Evolutionary conservation across 1,140 invertebrate genomes (phyloP).

Genomic region (Lepidurus arcticus): DNA sequence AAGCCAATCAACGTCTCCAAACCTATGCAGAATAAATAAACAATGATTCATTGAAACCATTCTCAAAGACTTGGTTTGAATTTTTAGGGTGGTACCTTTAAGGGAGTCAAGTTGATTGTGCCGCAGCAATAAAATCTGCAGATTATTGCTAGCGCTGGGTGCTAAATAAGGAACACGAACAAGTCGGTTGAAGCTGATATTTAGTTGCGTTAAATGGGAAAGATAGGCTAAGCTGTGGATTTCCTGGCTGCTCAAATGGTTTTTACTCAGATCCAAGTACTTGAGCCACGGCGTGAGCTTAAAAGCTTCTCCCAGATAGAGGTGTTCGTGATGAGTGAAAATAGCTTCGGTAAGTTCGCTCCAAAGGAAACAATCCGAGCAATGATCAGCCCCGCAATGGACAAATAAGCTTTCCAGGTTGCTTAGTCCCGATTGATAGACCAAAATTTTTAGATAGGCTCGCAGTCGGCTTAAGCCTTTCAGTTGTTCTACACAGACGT

Average conservation of each 20-base stretch:
- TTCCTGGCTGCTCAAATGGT: background rate
- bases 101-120: conserved; percentile 3
- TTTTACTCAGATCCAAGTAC: background rate
- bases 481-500: background rate
- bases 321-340: background rate
- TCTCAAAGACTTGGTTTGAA: background rate
- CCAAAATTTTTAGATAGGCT: background rate
- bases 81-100: background rate
- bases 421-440: background rate
- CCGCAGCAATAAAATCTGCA: background rate
- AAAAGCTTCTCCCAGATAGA: background rate
- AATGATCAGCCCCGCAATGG: background rate
- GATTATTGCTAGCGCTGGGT: background rate
- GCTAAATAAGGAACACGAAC: background rate
- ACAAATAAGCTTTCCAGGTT: conserved; percentile 1
- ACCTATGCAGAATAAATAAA: background rate
- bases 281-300: background rate
- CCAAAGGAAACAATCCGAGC: background rate
- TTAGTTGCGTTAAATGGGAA: background rate
- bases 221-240: background rate
- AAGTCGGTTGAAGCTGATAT: background rate
- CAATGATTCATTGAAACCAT: background rate
- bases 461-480: background rate
- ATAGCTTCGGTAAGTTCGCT: background rate
- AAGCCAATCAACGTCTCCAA: conserved; percentile 23